These are phyloP conservation scores for Rotaria socialis DNA, from an alignment of 2,888 invertebrate species.

Conservation along the genomic window DNA sequence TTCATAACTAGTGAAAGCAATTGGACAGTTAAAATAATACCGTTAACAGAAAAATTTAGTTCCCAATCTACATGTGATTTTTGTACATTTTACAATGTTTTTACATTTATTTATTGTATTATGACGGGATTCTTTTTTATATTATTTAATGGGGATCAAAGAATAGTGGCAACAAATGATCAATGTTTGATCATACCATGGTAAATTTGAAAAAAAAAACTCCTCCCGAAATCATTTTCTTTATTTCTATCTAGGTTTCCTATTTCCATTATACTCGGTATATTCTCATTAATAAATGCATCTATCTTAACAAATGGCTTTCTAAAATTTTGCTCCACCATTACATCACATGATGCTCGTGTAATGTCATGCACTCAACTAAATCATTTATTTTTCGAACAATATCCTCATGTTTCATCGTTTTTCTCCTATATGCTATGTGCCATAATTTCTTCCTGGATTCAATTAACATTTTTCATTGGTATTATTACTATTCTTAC, in stretches of 20 bases:
- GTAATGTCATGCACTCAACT: not conserved
- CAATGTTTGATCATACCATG: constrained; percentile 12
- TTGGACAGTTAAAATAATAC: not conserved
- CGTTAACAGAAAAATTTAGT: not conserved
- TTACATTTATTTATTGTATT: constrained; percentile 32
- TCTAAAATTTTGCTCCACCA: not conserved
- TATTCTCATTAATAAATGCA: not conserved
- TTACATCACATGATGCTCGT: not conserved
- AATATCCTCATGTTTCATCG: not conserved
- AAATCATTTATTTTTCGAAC: not conserved
- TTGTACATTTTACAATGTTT: constrained; percentile 31
- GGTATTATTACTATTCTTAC: not conserved
- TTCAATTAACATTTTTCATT: constrained; percentile 13
- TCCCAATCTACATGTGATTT: constrained; percentile 10
- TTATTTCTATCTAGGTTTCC: not conserved
- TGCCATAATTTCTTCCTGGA: not conserved
- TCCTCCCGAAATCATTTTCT: not conserved
- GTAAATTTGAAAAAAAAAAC: not conserved
- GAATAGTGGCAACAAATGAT: constrained; percentile 9
- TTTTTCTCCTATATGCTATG: not conserved
- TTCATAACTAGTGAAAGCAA: not conserved
- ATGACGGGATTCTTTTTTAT: constrained; percentile 27
- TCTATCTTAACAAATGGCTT: constrained; percentile 31
- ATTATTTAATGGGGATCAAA: not conserved
- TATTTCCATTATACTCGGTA: not conserved